Percentiles rank a stretch among this genome's conserved stretches.
These are phyloP conservation scores for Tamias sibiricus DNA, from an alignment of 2,113 vertebrate genomes.

Conservation along the genomic window DNA sequence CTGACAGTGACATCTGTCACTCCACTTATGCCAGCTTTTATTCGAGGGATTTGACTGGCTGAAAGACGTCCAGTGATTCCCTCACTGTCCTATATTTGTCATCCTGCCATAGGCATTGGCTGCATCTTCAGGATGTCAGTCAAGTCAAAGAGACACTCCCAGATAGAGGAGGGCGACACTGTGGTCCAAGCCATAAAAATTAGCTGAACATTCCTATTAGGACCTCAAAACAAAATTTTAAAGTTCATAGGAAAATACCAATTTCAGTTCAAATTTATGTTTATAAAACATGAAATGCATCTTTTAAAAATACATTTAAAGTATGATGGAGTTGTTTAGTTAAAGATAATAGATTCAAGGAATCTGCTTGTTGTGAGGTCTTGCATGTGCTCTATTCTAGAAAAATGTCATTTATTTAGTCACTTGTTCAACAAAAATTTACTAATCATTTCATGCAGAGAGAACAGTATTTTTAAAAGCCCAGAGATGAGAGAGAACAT, in stretches of 20 bases:
- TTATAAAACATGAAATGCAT: not conserved
- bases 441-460: not conserved
- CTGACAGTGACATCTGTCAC: slow-evolving; percentile 79
- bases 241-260: not conserved
- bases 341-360: slow-evolving; percentile 12
- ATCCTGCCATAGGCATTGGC: slow-evolving; percentile 2
- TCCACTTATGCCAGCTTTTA: slow-evolving; percentile 68
- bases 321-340: not conserved
- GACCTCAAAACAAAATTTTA: not conserved
- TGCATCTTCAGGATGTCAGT: not conserved
- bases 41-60: slow-evolving; percentile 50
- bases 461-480: not conserved
- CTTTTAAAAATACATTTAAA: not conserved
- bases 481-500: not conserved
- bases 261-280: slow-evolving; percentile 29
- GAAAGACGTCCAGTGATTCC: not conserved
- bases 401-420: not conserved
- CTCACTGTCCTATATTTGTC: slow-evolving; percentile 19
- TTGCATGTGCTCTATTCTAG: not conserved
- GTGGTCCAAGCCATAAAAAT: not conserved
- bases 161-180: not conserved
- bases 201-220: not conserved
- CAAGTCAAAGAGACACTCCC: slow-evolving; percentile 18
- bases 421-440: not conserved
- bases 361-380: not conserved